Evolutionary conservation across 1,140 invertebrate species (phyloP).

Genomic region (Drosophila bocqueti): DNA sequence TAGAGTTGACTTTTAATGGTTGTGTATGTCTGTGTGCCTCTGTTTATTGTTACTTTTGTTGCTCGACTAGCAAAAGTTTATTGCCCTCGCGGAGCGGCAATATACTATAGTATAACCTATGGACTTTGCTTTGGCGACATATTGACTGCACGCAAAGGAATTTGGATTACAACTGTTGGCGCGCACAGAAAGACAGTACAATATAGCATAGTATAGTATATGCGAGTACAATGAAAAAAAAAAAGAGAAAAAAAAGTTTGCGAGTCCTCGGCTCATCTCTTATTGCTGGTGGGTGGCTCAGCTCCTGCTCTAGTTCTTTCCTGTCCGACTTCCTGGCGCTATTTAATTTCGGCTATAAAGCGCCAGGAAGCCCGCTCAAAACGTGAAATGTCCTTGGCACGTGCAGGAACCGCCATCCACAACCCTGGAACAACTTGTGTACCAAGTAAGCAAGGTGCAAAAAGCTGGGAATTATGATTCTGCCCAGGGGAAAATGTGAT

Average conservation of each 20-base stretch:
- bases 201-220: conserved; percentile 1
- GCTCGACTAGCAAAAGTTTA: conserved; percentile 60
- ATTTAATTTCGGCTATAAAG: conserved; percentile 63
- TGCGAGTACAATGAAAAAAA: conserved; percentile 48
- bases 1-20: conserved; percentile 30
- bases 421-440: conserved; percentile 42
- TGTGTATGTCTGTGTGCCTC: conserved; percentile 45
- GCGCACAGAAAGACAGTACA: conserved; percentile 28
- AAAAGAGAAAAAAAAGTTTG: conserved; percentile 29
- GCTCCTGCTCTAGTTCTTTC: conserved; percentile 2
- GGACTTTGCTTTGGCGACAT: conserved; percentile 43
- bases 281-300: conserved; percentile 1
- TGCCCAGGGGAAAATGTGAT: conserved; percentile 8
- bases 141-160: conserved; percentile 81
- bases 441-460: conserved; percentile 46
- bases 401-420: conserved; percentile 27
- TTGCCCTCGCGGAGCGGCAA: conserved; percentile 58
- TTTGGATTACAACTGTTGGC: conserved; percentile 44
- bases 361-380: conserved; percentile 1
- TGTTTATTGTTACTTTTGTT: conserved; percentile 69
- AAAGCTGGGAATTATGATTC: conserved; percentile 42
- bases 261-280: conserved; percentile 18
- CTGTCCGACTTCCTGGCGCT: conserved; percentile 68
- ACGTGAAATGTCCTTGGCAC: conserved; percentile 63
- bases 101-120: neutral